Conservation (phyloP, 2,888 invertebrate genomes). For the Steromphala cineraria region DNA sequence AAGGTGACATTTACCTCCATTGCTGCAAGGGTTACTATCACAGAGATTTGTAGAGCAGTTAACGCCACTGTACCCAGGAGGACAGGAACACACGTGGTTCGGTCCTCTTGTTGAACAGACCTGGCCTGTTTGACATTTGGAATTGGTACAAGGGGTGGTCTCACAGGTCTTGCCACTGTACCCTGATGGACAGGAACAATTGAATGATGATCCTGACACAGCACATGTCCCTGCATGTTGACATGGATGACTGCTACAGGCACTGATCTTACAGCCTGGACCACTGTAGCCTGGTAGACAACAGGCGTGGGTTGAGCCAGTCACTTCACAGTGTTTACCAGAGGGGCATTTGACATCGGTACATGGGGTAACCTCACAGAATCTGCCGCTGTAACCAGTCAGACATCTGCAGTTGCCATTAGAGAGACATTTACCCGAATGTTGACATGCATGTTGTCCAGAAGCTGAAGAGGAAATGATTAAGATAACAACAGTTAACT, state of each 20-base stretch:
- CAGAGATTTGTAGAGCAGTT: neutral
- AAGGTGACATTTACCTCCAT: neutral
- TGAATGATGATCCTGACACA: neutral
- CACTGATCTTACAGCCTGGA: too few species aligned
- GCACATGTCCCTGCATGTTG: neutral
- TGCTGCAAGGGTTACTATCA: neutral
- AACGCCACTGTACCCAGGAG: neutral
- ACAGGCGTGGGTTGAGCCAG: neutral
- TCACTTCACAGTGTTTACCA: neutral
- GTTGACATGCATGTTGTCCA: neutral
- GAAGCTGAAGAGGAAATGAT: too few species aligned
- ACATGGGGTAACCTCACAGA: neutral
- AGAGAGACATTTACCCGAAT: neutral
- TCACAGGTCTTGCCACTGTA: neutral
- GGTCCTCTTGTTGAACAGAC: neutral
- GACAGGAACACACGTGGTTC: neutral
- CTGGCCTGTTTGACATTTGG: neutral
- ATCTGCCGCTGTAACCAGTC: neutral
- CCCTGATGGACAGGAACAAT: neutral
- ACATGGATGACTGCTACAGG: neutral
- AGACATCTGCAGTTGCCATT: neutral
- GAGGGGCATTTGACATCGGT: neutral
- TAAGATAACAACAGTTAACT: too few species aligned
- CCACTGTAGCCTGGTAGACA: too few species aligned
- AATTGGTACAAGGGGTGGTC: neutral